These are phyloP conservation scores for Zaprionus africanus DNA, from an alignment of 1,140 invertebrate genomes.

Conservation along the genomic window DNA sequence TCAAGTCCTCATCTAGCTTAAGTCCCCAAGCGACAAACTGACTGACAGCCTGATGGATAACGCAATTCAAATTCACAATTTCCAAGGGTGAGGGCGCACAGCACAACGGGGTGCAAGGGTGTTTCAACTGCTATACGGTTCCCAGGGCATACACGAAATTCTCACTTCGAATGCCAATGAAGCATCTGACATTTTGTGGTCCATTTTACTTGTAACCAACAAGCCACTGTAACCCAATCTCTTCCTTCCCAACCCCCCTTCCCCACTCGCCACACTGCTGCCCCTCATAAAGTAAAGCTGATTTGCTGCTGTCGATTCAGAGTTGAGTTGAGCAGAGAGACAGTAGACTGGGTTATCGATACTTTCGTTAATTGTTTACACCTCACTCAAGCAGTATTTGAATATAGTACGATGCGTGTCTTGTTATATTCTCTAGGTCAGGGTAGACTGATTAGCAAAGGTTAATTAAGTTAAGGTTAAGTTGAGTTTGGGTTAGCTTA, in stretches of 20 bases:
- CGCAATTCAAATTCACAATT: slow-evolving; percentile 10
- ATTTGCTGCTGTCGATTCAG: too few relatives aligned
- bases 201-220: background rate
- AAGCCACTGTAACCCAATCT: background rate
- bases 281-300: too few relatives aligned
- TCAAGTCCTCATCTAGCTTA: slow-evolving; percentile 10
- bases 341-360: too few relatives aligned
- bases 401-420: too few relatives aligned
- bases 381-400: too few relatives aligned
- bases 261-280: too few relatives aligned
- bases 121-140: background rate
- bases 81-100: background rate
- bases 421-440: too few relatives aligned
- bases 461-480: too few relatives aligned
- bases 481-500: too few relatives aligned
- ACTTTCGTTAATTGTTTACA: too few relatives aligned
- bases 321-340: too few relatives aligned
- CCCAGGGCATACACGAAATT: background rate
- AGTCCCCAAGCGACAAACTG: background rate
- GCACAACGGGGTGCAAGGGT: background rate
- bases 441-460: too few relatives aligned
- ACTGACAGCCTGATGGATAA: slow-evolving; percentile 12
- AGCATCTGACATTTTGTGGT: slow-evolving; percentile 5
- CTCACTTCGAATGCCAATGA: slow-evolving; percentile 6
- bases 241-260: background rate